Percentiles rank a stretch among this genome's conserved stretches.
These are phyloP conservation scores for Cenopis cana DNA, from an alignment of 2,888 invertebrate genomes.

Conservation along the genomic window DNA sequence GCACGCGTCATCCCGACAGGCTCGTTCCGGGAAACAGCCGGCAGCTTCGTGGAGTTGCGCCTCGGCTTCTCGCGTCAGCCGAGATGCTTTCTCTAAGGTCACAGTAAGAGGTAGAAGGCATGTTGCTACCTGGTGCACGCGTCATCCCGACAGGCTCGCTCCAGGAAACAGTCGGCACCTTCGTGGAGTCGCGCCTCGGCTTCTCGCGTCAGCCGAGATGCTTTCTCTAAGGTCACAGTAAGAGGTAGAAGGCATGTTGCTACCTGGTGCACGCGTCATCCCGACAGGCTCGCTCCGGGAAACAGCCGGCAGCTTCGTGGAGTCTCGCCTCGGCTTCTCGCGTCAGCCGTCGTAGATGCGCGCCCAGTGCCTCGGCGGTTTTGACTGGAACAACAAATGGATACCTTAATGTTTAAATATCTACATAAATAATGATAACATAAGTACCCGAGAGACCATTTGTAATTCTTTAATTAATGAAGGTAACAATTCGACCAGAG, in stretches of 20 bases:
- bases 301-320: conserved; percentile 87
- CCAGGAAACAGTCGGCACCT: conserved; percentile 80
- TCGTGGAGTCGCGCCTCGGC: conserved; percentile 94
- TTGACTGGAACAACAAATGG: conserved; percentile 84
- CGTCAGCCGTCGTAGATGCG: conserved; percentile 90
- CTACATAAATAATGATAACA: too few relatives aligned
- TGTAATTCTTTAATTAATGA: too few relatives aligned
- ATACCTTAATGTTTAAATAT: conserved; percentile 6
- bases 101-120: not conserved
- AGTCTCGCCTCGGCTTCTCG: conserved; percentile 94
- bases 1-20: conserved; percentile 71
- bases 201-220: conserved; percentile 92
- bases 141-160: conserved; percentile 70
- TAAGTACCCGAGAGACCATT: too few relatives aligned
- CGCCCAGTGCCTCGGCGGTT: conserved; percentile 89
- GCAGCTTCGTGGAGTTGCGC: conserved; percentile 72
- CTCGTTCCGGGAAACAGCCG: conserved; percentile 72
- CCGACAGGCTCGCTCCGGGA: conserved; percentile 69
- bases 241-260: not conserved
- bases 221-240: not conserved
- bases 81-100: conserved; percentile 83
- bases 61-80: conserved; percentile 87
- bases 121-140: conserved; percentile 68
- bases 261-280: conserved; percentile 76
- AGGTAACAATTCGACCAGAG: too few relatives aligned